Base-by-base conservation (phyloP, 2,797 vertebrate genomes). In the Rhinogobio ventralis region DNA sequence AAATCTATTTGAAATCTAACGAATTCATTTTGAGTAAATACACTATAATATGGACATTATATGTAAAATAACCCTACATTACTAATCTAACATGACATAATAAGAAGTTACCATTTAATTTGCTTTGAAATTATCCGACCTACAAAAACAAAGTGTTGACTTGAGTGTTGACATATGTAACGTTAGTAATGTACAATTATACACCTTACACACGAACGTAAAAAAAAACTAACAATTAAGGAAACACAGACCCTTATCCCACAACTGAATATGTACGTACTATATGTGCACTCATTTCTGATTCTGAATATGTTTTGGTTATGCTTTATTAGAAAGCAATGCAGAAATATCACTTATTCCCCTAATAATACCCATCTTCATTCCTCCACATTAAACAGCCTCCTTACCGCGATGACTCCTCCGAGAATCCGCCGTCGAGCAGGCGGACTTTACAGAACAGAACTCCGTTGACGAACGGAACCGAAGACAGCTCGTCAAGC, bases 391-490 rank as follows among this genome's bases (percentile, higher is more conserved):
- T 68, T 0, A 25, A 11, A 46, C 68, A 72, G 57, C n/a, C 23
- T 69, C 1, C 91, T 94, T 94, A 99, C 98, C 98, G 95, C 85
- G 97, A 96, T 4, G 97, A 98, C 92, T 98, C 97, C 46, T 96
- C 97, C 45, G 94, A 95, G 93, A 99, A 99, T 36, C 98, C 98
- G 7, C 98, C 97, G 92, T 98, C 97, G 91, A 98, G 94, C 89
- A 99, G 95, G 62, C 98, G 92, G 93, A 99, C 96, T 96, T 99
- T 99, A 94, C 97, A 99, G 92, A 99, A 99, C 67, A 99, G 95
- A 75, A 99, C 96, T 19, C 97, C 98, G 91, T 98, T 99, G 49
- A 99, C 97, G 89, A 99, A 97, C 25, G 98, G 98, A 86, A 99
- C 96, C 23, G 97, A 98, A 45, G 97, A 99, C 66, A 99, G 96